These are phyloP conservation scores for Phalangium opilio DNA, from an alignment of 2,888 invertebrate genomes.

Conservation along the genomic window DNA sequence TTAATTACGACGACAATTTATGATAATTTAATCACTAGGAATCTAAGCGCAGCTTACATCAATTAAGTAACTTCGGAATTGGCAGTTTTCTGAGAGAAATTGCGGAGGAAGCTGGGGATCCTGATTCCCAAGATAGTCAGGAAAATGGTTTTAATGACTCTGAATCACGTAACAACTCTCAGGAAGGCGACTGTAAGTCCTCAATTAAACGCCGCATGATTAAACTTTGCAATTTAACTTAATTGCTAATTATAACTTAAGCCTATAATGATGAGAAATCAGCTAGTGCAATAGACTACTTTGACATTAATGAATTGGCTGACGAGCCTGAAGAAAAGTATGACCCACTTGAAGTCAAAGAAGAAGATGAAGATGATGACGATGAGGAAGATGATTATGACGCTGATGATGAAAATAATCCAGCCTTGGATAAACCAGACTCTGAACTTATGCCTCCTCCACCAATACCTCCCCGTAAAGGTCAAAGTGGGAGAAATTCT, in stretches of 20 bases:
- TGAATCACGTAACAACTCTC: neutral
- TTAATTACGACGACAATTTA: too few species aligned
- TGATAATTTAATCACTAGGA: too few species aligned
- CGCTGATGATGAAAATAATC: conserved; percentile 45
- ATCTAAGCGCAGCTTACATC: conserved; percentile 66
- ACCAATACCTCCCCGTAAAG: conserved; percentile 38
- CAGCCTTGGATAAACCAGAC: conserved; percentile 1
- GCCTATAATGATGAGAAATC: conserved; percentile 37
- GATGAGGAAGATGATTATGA: conserved; percentile 37
- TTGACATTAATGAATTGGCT: conserved; percentile 81
- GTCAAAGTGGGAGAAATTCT: neutral
- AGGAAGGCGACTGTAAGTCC: neutral
- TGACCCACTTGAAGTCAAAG: too few species aligned
- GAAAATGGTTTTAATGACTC: conserved; percentile 9
- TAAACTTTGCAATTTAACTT: too few species aligned
- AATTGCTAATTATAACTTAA: too few species aligned
- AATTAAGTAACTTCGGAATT: conserved; percentile 58
- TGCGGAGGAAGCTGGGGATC: conserved; percentile 35
- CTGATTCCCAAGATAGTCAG: conserved; percentile 15
- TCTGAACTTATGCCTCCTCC: conserved; percentile 62
- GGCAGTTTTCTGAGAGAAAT: conserved; percentile 66
- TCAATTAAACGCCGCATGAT: too few species aligned
- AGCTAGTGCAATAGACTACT: conserved; percentile 74
- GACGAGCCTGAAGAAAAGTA: conserved; percentile 50
- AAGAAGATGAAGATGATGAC: neutral